Conservation (phyloP, 2,888 invertebrate genomes). For the Salticus scenicus region DNA sequence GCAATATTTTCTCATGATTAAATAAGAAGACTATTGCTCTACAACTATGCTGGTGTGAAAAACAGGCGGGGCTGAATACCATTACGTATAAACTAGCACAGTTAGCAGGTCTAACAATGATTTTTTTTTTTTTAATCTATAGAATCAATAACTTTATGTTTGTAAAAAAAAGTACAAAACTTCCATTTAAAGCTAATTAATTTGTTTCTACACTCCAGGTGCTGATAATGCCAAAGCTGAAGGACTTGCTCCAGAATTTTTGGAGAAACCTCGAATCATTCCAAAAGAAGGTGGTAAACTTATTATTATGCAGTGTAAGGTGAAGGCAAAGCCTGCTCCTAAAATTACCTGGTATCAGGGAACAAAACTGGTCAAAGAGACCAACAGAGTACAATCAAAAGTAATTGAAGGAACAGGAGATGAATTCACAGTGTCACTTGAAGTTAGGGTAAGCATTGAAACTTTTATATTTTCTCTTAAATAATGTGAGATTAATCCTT, state of each 20-base stretch:
- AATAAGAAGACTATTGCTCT: too few species aligned
- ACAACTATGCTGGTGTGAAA: too few species aligned
- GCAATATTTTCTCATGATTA: too few species aligned
- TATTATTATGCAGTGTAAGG: constrained; percentile 96
- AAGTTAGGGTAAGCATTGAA: constrained; percentile 71
- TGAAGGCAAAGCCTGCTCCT: constrained; percentile 93
- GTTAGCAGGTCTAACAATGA: too few species aligned
- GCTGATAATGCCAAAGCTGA: constrained; percentile 50
- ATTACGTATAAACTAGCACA: too few species aligned
- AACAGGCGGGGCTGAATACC: too few species aligned
- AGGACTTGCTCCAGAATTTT: constrained; percentile 94
- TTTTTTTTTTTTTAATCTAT: too few species aligned
- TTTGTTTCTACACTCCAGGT: neutral
- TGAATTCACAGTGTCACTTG: constrained; percentile 71
- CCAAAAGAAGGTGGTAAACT: constrained; percentile 97
- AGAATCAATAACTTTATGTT: too few species aligned
- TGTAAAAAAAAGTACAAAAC: too few species aligned
- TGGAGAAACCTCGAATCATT: constrained; percentile 98
- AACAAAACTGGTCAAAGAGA: constrained; percentile 86
- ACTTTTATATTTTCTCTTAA: too few species aligned
- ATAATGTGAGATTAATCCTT: too few species aligned
- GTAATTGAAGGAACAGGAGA: constrained; percentile 70
- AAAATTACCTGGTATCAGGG: constrained; percentile 96
- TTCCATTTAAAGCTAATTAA: too few species aligned
- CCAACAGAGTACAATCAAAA: constrained; percentile 66